A percentile compares a stretch with the other conserved stretches of the same genome.
Conservation (phyloP, 2,888 invertebrate genomes). For the Tetanocera ferruginea region DNA sequence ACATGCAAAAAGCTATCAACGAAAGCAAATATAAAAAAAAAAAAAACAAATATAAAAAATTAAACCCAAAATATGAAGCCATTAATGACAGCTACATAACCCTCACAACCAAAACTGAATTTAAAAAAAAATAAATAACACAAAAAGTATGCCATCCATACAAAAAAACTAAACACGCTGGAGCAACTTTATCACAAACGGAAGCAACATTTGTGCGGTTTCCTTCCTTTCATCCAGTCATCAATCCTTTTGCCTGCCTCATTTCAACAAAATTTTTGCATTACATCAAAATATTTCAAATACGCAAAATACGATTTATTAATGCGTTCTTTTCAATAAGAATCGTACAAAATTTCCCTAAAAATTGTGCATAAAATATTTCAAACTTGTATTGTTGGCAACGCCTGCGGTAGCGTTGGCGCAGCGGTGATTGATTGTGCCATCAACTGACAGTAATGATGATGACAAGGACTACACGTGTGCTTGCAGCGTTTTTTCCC, state of each 20-base stretch:
- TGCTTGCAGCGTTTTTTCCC: no score
- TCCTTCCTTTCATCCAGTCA: background rate
- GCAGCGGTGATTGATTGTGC: conserved; percentile 21
- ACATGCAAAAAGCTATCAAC: background rate
- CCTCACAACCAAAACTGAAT: background rate
- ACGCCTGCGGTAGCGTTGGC: background rate
- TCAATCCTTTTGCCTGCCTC: background rate
- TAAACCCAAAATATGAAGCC: background rate
- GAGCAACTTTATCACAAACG: background rate
- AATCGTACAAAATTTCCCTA: background rate
- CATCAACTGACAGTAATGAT: conserved; percentile 27
- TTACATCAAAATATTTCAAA: background rate
- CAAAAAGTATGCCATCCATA: background rate
- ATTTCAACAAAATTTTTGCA: background rate
- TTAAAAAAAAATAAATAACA: background rate
- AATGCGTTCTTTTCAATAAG: background rate
- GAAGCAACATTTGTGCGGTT: background rate
- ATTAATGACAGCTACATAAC: background rate
- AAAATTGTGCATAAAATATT: no score
- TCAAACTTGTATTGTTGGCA: background rate
- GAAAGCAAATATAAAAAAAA: background rate
- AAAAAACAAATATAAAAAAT: background rate
- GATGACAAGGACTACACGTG: background rate
- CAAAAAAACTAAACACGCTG: background rate
- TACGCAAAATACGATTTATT: background rate